Percentiles rank a stretch among this genome's conserved stretches.
Conservation (phyloP, 1,140 invertebrate species). For the Laupala kohalensis region DNA sequence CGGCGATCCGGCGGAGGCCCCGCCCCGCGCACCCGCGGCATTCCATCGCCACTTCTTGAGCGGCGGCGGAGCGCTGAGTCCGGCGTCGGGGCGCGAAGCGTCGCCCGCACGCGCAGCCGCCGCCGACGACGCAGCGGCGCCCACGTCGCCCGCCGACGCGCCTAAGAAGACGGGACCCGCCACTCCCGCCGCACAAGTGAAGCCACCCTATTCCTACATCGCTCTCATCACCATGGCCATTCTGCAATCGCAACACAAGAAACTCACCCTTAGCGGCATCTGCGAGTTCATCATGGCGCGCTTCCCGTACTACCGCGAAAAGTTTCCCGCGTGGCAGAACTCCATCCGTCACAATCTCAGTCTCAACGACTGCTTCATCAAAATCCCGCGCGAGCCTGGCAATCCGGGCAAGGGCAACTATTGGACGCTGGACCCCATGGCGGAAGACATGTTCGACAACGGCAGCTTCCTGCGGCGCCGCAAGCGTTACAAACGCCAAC, state of each 20-base stretch:
- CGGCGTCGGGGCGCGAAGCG: background rate
- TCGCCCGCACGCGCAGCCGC: background rate
- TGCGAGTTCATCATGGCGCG: slow-evolving; percentile 98
- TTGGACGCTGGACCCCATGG: slow-evolving; percentile 93
- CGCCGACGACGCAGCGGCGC: background rate
- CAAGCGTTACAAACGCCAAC: slow-evolving; percentile 87
- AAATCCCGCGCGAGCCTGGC: slow-evolving; percentile 93
- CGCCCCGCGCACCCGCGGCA: slow-evolving; percentile 3
- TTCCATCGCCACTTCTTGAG: slow-evolving; percentile 14
- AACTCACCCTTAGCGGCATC: slow-evolving; percentile 90
- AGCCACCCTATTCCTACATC: slow-evolving; percentile 96
- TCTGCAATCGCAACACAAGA: slow-evolving; percentile 91
- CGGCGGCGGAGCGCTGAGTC: background rate
- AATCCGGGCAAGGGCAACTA: slow-evolving; percentile 99
- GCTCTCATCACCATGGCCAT: slow-evolving; percentile 97
- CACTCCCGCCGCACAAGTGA: slow-evolving; percentile 38
- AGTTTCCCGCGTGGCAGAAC: slow-evolving; percentile 94
- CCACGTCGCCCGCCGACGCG: slow-evolving; percentile 7
- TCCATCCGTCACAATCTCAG: slow-evolving; percentile 94
- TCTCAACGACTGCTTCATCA: slow-evolving; percentile 98
- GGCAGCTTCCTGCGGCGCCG: slow-evolving; percentile 88
- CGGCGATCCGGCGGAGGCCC: slow-evolving; percentile 18
- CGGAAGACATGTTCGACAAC: slow-evolving; percentile 99
- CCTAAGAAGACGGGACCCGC: slow-evolving; percentile 17
- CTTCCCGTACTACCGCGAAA: slow-evolving; percentile 91